phyloP scores from a whole-genome alignment of 1,140 invertebrate species.

The Drepana arcuata region DNA sequence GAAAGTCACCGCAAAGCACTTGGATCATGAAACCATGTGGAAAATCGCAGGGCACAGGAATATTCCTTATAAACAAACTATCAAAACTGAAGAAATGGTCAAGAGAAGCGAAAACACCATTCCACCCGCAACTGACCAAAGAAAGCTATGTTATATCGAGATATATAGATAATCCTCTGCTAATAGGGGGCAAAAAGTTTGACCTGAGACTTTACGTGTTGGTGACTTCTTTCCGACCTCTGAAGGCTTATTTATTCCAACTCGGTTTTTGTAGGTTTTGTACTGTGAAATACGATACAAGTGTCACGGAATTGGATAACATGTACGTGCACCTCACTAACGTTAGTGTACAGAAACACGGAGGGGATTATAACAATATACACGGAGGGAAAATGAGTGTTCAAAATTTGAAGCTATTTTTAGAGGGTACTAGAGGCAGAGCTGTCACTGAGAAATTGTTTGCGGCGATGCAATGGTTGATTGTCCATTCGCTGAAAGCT shows the following conservation, averaged over 20 bases:
- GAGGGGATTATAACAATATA: constrained; percentile 94
- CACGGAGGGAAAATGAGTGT: constrained; percentile 97
- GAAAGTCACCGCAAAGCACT: constrained; percentile 93
- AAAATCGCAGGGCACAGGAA: constrained; percentile 90
- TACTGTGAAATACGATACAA: constrained; percentile 87
- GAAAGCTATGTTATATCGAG: constrained; percentile 93
- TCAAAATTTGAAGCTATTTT: constrained; percentile 90
- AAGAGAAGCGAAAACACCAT: constrained; percentile 83
- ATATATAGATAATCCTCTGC: constrained; percentile 88
- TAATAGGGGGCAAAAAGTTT: constrained; percentile 92
- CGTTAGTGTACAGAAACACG: constrained; percentile 86
- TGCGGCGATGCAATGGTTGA: constrained; percentile 90
- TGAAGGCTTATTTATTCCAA: constrained; percentile 87
- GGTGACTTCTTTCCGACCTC: constrained; percentile 85
- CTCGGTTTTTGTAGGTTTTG: constrained; percentile 86
- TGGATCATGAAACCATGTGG: constrained; percentile 99
- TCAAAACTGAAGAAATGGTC: constrained; percentile 93
- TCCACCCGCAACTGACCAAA: constrained; percentile 86
- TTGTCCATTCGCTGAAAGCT: constrained; percentile 87
- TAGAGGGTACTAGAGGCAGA: constrained; percentile 93
- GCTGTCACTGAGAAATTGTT: constrained; percentile 88
- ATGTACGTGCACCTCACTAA: constrained; percentile 93
- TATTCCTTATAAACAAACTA: constrained; percentile 91
- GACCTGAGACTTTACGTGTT: constrained; percentile 89
- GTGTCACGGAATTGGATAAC: constrained; percentile 85